Evolutionary conservation across 2,797 vertebrate genomes (phyloP).

Genomic region (Phyllotis vaccarum): DNA sequence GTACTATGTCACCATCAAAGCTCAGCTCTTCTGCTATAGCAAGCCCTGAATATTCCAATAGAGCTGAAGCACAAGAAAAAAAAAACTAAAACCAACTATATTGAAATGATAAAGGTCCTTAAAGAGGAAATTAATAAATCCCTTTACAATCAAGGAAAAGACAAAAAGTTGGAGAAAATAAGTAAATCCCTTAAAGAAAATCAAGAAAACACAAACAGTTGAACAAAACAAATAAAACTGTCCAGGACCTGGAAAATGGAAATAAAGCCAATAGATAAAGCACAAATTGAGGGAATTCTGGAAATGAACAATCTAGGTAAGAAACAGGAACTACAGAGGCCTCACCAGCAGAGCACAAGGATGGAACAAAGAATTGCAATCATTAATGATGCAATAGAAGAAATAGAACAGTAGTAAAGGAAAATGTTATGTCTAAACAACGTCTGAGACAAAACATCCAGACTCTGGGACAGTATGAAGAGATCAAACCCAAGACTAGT

Average conservation of each 20-base stretch:
- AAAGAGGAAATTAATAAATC: background rate
- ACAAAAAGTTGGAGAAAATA: too few species aligned
- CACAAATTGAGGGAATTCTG: too few species aligned
- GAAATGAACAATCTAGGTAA: too few species aligned
- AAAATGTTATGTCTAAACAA: background rate
- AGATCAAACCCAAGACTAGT: too few species aligned
- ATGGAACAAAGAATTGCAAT: background rate
- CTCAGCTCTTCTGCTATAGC: background rate
- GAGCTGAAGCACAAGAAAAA: background rate
- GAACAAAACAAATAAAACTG: too few species aligned
- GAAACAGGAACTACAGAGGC: background rate
- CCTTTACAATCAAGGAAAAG: background rate
- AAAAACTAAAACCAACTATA: background rate
- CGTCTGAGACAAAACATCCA: too few species aligned
- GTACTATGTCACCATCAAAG: background rate
- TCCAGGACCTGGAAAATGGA: too few species aligned
- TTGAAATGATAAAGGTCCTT: background rate
- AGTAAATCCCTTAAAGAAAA: too few species aligned
- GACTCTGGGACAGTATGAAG: too few species aligned
- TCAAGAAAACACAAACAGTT: too few species aligned
- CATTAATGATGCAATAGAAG: background rate
- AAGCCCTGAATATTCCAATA: background rate
- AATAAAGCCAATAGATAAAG: too few species aligned
- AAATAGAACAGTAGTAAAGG: background rate
- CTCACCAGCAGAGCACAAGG: background rate